A percentile compares a stretch with the other conserved stretches of the same genome.
Evolutionary conservation across 2,888 invertebrate species (phyloP).

Genomic region (Palloptera scutellata): DNA sequence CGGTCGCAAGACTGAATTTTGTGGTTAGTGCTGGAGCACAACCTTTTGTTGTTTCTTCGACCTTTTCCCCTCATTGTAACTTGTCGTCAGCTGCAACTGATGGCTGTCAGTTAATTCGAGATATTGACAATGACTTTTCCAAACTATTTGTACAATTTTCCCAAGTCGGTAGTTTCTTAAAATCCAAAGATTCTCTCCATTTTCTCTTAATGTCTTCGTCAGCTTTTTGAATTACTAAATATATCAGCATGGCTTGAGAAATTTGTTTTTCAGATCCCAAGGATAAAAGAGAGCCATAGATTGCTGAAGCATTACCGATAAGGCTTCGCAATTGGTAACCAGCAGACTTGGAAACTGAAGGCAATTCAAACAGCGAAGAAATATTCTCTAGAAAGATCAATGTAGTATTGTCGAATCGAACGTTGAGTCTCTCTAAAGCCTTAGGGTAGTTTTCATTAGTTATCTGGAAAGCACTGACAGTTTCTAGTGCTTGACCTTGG

Average conservation of each 20-base stretch:
- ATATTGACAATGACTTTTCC: conserved; percentile 15
- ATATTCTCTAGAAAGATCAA: no score
- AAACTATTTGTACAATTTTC: conserved; percentile 10
- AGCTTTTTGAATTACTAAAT: conserved; percentile 13
- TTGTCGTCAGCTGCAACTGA: background rate
- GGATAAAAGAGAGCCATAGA: no score
- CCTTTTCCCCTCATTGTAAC: background rate
- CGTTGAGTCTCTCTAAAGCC: no score
- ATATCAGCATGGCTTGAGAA: conserved; percentile 14
- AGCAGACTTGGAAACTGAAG: conserved; percentile 17
- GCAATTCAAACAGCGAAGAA: no score
- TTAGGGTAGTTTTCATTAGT: no score
- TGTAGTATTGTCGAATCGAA: no score
- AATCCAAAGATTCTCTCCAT: conserved; percentile 16
- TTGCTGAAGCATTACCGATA: no score
- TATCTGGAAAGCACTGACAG: no score
- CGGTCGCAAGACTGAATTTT: conserved; percentile 10
- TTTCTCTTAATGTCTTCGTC: conserved; percentile 8
- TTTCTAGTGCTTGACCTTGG: no score
- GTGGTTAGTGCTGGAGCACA: conserved; percentile 4
- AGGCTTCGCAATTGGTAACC: no score
- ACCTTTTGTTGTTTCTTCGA: conserved; percentile 7
- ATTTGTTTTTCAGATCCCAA: background rate
- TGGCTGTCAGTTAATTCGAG: background rate
- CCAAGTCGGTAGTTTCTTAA: conserved; percentile 4